Base-by-base conservation (phyloP, 2,797 vertebrate species). In the Coccyzus lansbergi region DNA sequence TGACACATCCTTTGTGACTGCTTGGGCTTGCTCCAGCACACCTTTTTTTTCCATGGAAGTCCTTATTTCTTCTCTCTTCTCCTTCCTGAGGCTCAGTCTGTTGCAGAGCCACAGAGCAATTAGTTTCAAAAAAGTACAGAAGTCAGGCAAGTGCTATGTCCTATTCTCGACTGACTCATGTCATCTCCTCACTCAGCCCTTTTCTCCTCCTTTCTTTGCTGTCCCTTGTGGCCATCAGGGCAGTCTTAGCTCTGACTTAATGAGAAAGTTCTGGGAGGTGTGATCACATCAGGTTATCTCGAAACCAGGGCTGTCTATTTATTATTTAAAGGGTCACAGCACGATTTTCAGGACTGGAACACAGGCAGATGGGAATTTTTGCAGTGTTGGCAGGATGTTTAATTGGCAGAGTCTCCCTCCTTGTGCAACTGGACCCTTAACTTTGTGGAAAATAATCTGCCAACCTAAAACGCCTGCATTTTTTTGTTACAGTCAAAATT, bases 111-210 rank as follows among this genome's bases (percentile, higher is more conserved):
- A 34, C 10, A 49, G 44, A n/a, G 7, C 16, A 46, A 24, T 51
- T 81, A 63, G 65, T 24, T 21, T 6, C 14, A 44, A 59, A 77
- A 55, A 59, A 49, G 16, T 24, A 55, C 34, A 72, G 22, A 34
- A 51, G 52, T 9, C 2, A 0, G 15, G 10, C 1, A 5, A 74
- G 12, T 0, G 1, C 7, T 13, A 19, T 7, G 4, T 38, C 28
- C 15, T 10, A 6, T 74, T 53, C 44, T 19, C 4, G 31, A 11
- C 6, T 0, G 1, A 31, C 17, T 25, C 7, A 2, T 9, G 24
- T 56, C n/a, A 46, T 10, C 48, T 40, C 25, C 38, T 81, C 25
- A 26, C 36, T 14, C 44, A 82, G 18, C 11, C 38, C 13, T n/a
- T 15, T 15, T 10, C n/a, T 59, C 31, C 31, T 29, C 10, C 12